Base-by-base conservation (phyloP, 2,888 invertebrate genomes). In the Ctenicera cuprea region DNA sequence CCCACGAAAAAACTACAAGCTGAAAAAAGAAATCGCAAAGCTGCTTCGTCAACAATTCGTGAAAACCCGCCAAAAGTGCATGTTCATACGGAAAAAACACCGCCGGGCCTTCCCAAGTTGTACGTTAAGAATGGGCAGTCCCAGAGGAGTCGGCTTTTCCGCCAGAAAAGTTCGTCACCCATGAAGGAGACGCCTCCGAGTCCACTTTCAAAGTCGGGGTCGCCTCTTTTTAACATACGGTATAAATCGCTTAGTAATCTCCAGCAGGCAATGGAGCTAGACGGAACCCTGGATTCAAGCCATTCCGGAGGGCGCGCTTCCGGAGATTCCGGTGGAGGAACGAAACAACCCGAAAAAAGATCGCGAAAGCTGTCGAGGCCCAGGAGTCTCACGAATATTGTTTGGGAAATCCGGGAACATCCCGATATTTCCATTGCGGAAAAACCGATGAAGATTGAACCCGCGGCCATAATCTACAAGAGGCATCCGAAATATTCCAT, bases 221-320 rank as follows among this genome's bases (percentile, higher is more conserved):
- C 94, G 8, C 94, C 94, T 0, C 89, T 94, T 65, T 94, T 94
- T 86, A 94, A 94, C 82, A 93, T 94, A 80, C 89, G 94, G 16
- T 91, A 91, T 85, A 92, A 92, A 80, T 92, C 92, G 72, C 86
- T 93, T 61, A 93, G 92, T 65, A 93, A 93, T 86, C 90, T 94
- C 48, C 93, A 93, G 81, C 92, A 92, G 85, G 92, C 92, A 14
- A 93, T 92, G 91, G 93, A 92, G 81, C 86, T 87, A 80, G 89
- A 88, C 76, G 95, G 95, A 0, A 96, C 96, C n/a, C 88, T 96
- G 77, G 95, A 96, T 84, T 96, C 96, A 41, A 95, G 95, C 85
- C 94, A 95, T 87, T 95, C 95, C 26, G 96, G 95, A 38, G 95
- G 95, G 0, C 90, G 95, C 67, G 95, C 94, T 4, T 95, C 95